Evolutionary conservation across 2,888 invertebrate genomes (phyloP).

Genomic region (Dexiosoma caninum): DNA sequence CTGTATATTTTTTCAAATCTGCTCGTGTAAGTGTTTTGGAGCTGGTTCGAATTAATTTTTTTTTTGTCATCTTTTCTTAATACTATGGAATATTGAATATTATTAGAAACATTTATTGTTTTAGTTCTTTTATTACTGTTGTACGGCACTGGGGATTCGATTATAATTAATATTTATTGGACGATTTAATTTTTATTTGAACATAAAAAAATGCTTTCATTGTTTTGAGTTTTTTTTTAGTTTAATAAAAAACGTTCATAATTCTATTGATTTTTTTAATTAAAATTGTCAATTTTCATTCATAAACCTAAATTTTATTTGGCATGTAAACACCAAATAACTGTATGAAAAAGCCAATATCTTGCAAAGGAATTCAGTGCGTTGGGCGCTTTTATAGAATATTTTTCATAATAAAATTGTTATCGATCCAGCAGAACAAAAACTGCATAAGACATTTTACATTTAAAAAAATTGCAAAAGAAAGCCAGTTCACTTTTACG

Average conservation of each 20-base stretch:
- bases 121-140: constrained; percentile 16
- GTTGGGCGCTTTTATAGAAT: too few species aligned
- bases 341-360: too few species aligned
- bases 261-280: constrained; percentile 62
- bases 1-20: background rate
- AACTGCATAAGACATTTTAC: too few species aligned
- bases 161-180: constrained; percentile 61
- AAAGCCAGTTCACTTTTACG: too few species aligned
- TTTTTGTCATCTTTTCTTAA: background rate
- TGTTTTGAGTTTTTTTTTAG: constrained; percentile 43
- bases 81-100: constrained; percentile 39
- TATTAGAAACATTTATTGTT: constrained; percentile 37
- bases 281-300: constrained; percentile 63
- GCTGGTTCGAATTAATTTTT: background rate
- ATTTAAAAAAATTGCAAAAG: too few species aligned
- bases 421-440: too few species aligned
- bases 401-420: too few species aligned
- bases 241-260: constrained; percentile 41
- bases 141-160: constrained; percentile 55
- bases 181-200: constrained; percentile 64
- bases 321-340: background rate
- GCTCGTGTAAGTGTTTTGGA: background rate
- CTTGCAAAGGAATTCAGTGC: too few species aligned
- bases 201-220: constrained; percentile 64
- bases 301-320: constrained; percentile 37